These are phyloP conservation scores for Notolepis coatsorum DNA, from an alignment of 2,797 vertebrate species.

Conservation along the genomic window DNA sequence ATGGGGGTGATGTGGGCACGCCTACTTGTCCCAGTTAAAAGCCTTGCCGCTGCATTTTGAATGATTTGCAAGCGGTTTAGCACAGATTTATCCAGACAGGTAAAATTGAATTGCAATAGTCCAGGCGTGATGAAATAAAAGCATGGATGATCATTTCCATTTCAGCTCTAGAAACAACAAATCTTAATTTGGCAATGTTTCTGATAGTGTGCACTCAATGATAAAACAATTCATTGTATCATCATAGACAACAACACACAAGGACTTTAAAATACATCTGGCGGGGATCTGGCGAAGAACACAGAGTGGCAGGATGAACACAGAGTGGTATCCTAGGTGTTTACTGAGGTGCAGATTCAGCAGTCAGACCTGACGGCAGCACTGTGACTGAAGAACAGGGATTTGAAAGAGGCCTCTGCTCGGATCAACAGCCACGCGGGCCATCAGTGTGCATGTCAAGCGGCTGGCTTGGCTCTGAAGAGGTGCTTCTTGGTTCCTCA, in stretches of 20 bases:
- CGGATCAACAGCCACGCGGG: neutral
- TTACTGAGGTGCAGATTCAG: neutral
- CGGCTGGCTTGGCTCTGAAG: slow-evolving; percentile 41
- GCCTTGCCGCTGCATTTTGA: too few species aligned
- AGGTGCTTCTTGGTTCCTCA: slow-evolving; percentile 20
- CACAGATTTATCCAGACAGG: too few species aligned
- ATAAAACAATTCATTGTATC: too few species aligned
- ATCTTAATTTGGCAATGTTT: neutral
- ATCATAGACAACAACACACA: neutral
- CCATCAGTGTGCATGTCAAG: slow-evolving; percentile 20
- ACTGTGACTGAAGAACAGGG: neutral
- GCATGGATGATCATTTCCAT: too few species aligned
- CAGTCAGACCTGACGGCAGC: neutral
- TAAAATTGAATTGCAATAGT: too few species aligned
- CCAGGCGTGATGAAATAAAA: too few species aligned
- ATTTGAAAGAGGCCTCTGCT: neutral
- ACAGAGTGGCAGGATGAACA: neutral
- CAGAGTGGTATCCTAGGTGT: neutral
- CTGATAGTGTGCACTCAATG: too few species aligned
- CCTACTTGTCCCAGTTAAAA: too few species aligned
- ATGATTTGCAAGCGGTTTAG: too few species aligned
- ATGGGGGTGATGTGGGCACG: too few species aligned
- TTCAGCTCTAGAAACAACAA: neutral
- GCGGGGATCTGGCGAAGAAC: neutral
- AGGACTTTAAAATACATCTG: neutral